Base-by-base conservation (phyloP, 1,140 invertebrate genomes). In the Penaeus chinensis region DNA sequence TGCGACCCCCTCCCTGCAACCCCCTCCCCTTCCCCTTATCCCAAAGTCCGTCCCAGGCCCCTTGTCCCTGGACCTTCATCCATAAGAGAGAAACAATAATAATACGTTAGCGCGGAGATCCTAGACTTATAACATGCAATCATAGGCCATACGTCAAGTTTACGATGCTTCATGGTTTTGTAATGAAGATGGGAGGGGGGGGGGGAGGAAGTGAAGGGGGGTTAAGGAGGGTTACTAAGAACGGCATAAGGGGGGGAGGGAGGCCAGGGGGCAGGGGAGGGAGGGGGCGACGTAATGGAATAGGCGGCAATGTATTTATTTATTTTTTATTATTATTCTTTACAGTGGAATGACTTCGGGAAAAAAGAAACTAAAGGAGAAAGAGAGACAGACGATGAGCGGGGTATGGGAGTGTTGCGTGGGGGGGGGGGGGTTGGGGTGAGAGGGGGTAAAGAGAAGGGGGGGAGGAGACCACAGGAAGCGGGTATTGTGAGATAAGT, bases 101-200 rank as follows among this genome's bases (percentile, higher is more conserved):
- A 63, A 60, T 32, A 86, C 54, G 76, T 86, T 82, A 81, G 61
- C 27, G 61, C 18, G 54, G 71, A 78, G 80, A 87, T 87, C 81
- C 71, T 82, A 42, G 61, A 54, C 71, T 76, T 76, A 87, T 87
- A 87, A 87, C 79, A 79, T 87, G 80, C 74, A 87, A 83, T 87
- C 85, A 82, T 82, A 74, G 80, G 32, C 71, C 85, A 76, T 87
- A 76, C 74, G 85, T 87, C 85, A 77, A 82, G 54, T 87, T 87
- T 83, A 87, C 85, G 85, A 83, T 24, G 61, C 20, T 82, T 78
- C 85, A 87, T 87, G 85, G 80, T 82, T 82, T 54, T 78, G 79
- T 82, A 78, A 87, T 87, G 85, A 87, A 82, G 71, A 74, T 27
- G 27, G 71, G 27, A 16, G 27, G 65, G 69, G 32, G 22, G 65